A percentile compares a stretch with the other conserved stretches of the same genome.
phyloP scores from a whole-genome alignment of 2,113 vertebrate species.

The Epinephelus moara region DNA sequence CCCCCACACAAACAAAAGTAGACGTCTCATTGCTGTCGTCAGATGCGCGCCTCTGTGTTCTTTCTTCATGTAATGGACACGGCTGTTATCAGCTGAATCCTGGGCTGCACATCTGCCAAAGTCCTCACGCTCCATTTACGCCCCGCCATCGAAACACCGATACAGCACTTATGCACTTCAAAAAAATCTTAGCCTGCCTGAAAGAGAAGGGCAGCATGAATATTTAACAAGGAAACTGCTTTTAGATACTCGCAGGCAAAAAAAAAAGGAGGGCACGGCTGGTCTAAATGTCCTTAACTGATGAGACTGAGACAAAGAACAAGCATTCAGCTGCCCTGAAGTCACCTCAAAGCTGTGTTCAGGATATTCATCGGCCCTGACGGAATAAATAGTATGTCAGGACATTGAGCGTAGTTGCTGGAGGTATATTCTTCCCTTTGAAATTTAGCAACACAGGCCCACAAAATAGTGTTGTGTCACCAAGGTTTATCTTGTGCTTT shows the following conservation, averaged over 20 bases:
- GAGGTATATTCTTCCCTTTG: slow-evolving; percentile 32
- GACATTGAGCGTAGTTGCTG: slow-evolving; percentile 4
- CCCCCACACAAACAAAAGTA: slow-evolving; percentile 43
- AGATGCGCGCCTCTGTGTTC: neutral
- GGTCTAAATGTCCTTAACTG: slow-evolving; percentile 54
- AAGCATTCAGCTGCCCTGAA: neutral
- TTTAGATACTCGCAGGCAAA: slow-evolving; percentile 52
- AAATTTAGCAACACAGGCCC: slow-evolving; percentile 26
- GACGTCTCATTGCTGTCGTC: slow-evolving; percentile 20
- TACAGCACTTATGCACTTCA: slow-evolving; percentile 60
- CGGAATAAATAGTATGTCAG: slow-evolving; percentile 36
- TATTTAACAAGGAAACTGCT: slow-evolving; percentile 73
- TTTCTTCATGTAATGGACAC: slow-evolving; percentile 46
- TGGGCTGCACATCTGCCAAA: slow-evolving; percentile 46
- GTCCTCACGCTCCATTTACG: slow-evolving; percentile 66
- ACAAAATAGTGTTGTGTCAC: slow-evolving; percentile 16
- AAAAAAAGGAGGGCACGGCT: slow-evolving; percentile 12
- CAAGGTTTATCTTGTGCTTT: slow-evolving; percentile 18
- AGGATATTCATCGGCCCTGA: slow-evolving; percentile 41
- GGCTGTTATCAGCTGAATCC: slow-evolving; percentile 60
- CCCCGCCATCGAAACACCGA: slow-evolving; percentile 61
- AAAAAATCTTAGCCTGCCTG: slow-evolving; percentile 50
- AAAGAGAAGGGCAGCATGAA: slow-evolving; percentile 74
- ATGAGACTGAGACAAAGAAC: slow-evolving; percentile 53
- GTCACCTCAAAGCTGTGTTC: slow-evolving; percentile 39